Conservation (phyloP, 30 jellyfish, hydroid and myxozoan genomes). For the Aurelia aurita region DNA sequence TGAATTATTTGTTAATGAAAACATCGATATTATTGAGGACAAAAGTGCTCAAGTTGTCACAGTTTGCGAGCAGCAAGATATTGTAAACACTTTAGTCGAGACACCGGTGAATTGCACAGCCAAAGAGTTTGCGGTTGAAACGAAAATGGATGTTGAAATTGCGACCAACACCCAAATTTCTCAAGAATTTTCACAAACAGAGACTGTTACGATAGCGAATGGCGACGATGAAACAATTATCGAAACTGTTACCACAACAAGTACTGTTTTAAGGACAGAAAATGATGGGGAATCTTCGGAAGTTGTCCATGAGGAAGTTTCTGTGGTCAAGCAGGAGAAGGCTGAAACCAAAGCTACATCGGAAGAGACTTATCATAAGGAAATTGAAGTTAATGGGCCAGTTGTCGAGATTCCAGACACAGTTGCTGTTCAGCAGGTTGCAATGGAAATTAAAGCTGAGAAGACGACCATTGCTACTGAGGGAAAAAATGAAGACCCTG, state of each 20-base stretch:
- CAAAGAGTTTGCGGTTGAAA: not conserved
- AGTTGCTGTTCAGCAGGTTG: not conserved
- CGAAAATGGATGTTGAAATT: conserved; percentile 12
- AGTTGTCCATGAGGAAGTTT: not conserved
- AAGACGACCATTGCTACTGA: no score
- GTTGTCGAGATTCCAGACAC: not conserved
- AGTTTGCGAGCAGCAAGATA: not conserved
- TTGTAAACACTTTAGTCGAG: not conserved
- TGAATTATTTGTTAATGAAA: no score
- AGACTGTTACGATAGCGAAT: not conserved
- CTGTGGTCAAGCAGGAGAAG: not conserved
- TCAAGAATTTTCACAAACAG: conserved; percentile 4
- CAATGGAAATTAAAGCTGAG: not conserved
- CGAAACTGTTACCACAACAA: not conserved
- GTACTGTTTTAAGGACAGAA: not conserved
- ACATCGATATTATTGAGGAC: no score
- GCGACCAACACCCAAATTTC: conserved; percentile 20
- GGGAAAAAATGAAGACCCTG: no score
- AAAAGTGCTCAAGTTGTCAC: not conserved
- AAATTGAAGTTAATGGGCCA: not conserved
- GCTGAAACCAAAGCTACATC: conserved; percentile 8
- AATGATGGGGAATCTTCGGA: conserved; percentile 2
- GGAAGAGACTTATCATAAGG: not conserved
- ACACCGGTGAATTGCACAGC: not conserved
- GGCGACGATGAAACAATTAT: not conserved